Base-by-base conservation (phyloP, 92 coral and sea anemone genomes). In the Epizoanthus scotinus region DNA sequence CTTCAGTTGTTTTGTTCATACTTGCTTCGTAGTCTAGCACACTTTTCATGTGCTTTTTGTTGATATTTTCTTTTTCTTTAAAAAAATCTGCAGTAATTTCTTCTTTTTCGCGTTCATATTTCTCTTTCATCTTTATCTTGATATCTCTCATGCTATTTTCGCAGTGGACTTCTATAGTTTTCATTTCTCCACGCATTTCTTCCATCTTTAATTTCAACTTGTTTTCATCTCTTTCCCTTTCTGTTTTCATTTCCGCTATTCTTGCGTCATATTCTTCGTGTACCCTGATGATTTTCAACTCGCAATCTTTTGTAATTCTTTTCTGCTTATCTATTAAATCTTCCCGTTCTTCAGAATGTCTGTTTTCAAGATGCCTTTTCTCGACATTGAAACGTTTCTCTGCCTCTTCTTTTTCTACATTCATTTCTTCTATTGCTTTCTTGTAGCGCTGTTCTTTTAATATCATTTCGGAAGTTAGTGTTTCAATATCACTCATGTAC, bases 391-490 rank as follows among this genome's bases (percentile, higher is more conserved):
- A 71, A 19, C 62, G 56, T 22, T 18, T 52, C 55, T 47, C 38
- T 52, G 22, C 8, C 17, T 53, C 44, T 52, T n/a, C 22, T 12
- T 50, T 71, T 13, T 71, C 78, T 25, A 22, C 38, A 40, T 52
- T 71, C 28, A 71, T 59, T 18, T 26, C n/a, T 49, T 71, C 78
- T 4, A 71, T 12, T 25, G 42, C 2, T 5, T 27, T 53, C 20
- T 71, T 71, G 34, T 71, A 26, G 5, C 78, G 78, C 42, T 50
- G 40, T 53, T 71, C 62, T 2, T 19, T 71, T 71, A 60, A 71
- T 50, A 47, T 27, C 28, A 21, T 27, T 50, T 28, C 22, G 9
- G 5, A 15, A 3, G 56, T 27, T 15, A 71, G n/a, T 26, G 78
- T 54, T 71, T 71, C 78, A 17, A 53, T 26, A 14, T 71, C 63